A percentile compares a stretch with the other conserved stretches of the same genome.
These are phyloP conservation scores for Nasonia longicornis DNA, from an alignment of 1,140 invertebrate species.

Conservation along the genomic window DNA sequence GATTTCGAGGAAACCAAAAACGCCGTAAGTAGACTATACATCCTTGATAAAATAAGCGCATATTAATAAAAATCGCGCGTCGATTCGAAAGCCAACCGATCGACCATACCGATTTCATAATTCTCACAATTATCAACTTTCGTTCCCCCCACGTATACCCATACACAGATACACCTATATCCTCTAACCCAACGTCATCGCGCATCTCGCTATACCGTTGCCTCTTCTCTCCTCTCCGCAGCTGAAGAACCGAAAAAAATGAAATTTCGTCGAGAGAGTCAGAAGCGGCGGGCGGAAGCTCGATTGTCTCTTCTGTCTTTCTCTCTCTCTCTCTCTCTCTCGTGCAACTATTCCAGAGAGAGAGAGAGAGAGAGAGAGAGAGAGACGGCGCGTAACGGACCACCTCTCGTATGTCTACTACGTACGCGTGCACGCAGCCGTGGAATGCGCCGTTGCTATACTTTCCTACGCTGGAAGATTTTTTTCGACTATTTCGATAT, in stretches of 20 bases:
- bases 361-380: too few relatives aligned
- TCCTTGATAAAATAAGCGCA: too few relatives aligned
- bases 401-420: neutral
- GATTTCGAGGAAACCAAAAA: too few relatives aligned
- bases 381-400: neutral
- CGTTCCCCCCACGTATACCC: too few relatives aligned
- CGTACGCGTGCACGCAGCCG: neutral
- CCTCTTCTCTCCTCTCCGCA: neutral
- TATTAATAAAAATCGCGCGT: too few relatives aligned
- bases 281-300: neutral
- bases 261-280: neutral
- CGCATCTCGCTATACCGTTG: neutral
- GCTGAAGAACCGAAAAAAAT: neutral
- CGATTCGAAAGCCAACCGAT: too few relatives aligned
- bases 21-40: too few relatives aligned
- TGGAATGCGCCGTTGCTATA: neutral
- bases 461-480: neutral
- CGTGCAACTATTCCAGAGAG: neutral
- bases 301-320: neutral
- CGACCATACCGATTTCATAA: too few relatives aligned
- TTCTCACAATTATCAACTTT: too few relatives aligned
- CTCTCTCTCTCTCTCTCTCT: neutral
- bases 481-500: neutral
- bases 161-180: too few relatives aligned
- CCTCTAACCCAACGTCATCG: neutral